Base-by-base conservation (phyloP, 2,888 invertebrate species). In the Axea sp. region DNA sequence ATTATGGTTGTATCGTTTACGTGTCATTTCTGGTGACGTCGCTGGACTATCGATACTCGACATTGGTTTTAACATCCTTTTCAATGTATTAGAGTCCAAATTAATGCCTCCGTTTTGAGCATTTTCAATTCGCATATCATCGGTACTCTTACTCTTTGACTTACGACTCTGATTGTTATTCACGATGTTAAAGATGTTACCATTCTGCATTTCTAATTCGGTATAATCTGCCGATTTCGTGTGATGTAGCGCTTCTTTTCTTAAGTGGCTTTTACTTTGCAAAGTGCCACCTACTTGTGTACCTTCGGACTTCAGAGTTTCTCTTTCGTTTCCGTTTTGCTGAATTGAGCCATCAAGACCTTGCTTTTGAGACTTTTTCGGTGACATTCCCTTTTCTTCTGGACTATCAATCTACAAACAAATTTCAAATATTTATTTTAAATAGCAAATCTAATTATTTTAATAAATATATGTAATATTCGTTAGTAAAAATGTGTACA, bases 61-160 rank as follows among this genome's bases (percentile, higher is more conserved):
- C 93, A 98, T 95, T 45, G 97, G 96, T 84, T 97, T 96, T 80
- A 98, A 90, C 95, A 98, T 96, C 76, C 96, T 92, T 88, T 97
- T 97, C 80, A 98, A 90, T 4, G 96, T 96, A 84, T 93, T 94
- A 83, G 94, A 94, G 88, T 96, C 96, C 88, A 93, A 88, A 80
- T 88, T 89, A 80, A 90, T 88, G 22, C 89, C 89, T 71, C 84
- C 84, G 59, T 86, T 85, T 62, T 86, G 84, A 26, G 84, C 82
- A 65, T 86, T 87, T 53, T 87, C 88, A 77, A 87, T 87, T 65
- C 88, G 92, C 93, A 96, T 96, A 84, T 96, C 95, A 88, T 96
- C 96, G 51, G 96, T 96, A 88, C 96, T 96, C 89, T 96, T 96
- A 79, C 95, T 96, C 86, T 95, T 95, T 73, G 91, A 92, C 75